phyloP scores from a whole-genome alignment of 2,113 vertebrate species.

The Varanus komodoensis region DNA sequence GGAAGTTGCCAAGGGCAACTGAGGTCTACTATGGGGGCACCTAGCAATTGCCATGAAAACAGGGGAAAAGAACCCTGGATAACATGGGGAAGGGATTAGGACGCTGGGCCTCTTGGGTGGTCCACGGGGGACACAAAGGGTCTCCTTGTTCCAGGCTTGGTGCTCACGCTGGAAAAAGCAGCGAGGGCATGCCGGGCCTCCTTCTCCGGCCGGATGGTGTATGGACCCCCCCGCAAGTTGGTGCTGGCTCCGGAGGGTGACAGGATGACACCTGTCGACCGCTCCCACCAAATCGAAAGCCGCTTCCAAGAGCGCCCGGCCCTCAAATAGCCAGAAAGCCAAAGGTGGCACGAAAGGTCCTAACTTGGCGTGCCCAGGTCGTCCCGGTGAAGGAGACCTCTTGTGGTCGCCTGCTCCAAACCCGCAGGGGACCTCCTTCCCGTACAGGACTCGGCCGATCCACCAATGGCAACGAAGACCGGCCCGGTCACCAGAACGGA shows the following conservation, averaged over 20 bases:
- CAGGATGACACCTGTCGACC: neutral
- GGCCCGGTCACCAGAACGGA: too few relatives aligned
- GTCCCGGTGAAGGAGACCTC: too few relatives aligned
- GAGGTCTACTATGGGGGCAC: neutral
- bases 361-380: too few relatives aligned
- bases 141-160: neutral
- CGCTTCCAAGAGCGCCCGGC: too few relatives aligned
- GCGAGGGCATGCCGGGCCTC: neutral
- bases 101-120: neutral
- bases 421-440: too few relatives aligned
- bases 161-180: neutral
- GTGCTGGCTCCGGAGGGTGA: neutral
- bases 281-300: too few relatives aligned
- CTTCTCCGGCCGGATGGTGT: neutral
- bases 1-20: neutral
- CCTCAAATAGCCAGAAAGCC: too few relatives aligned
- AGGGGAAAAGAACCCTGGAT: neutral
- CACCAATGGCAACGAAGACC: too few relatives aligned
- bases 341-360: too few relatives aligned
- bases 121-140: neutral
- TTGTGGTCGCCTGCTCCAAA: too few relatives aligned
- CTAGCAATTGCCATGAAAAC: too few relatives aligned
- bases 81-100: rapidly evolving
- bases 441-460: too few relatives aligned
- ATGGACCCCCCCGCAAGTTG: neutral